Percentiles rank a stretch among this genome's conserved stretches.
Evolutionary conservation across 2,797 vertebrate genomes (phyloP).

Genomic region (Syncerus caffer): DNA sequence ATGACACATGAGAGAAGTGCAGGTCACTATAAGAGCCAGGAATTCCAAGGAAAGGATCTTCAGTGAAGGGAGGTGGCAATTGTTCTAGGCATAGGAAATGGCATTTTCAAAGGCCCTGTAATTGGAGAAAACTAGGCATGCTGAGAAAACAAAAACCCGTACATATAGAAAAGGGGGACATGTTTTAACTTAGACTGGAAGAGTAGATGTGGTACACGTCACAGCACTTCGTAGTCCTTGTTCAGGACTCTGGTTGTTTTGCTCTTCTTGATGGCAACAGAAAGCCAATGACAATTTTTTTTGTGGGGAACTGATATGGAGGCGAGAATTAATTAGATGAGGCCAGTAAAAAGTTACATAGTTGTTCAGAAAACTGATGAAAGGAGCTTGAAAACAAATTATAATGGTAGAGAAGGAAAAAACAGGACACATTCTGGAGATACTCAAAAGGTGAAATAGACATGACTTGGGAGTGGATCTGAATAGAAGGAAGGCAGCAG

Average conservation of each 20-base stretch:
- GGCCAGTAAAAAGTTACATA: not conserved
- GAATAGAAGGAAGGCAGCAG: not conserved
- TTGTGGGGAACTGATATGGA: not conserved
- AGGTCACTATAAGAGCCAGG: not conserved
- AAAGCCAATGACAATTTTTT: not conserved
- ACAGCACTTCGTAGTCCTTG: not conserved
- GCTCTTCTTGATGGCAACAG: not conserved
- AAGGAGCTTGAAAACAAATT: not conserved
- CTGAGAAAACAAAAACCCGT: not conserved
- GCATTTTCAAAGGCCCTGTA: not conserved
- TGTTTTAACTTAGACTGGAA: not conserved
- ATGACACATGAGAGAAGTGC: not conserved
- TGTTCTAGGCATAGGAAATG: not conserved
- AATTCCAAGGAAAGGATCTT: not conserved
- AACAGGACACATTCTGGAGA: not conserved
- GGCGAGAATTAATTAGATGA: not conserved
- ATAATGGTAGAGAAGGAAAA: not conserved
- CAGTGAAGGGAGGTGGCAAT: not conserved
- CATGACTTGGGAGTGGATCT: not conserved
- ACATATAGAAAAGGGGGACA: too few species aligned
- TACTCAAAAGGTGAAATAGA: not conserved
- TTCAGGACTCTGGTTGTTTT: not conserved
- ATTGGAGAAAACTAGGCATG: not conserved
- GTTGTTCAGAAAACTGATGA: not conserved
- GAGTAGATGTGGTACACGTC: not conserved